Percentiles rank a stretch among this genome's conserved stretches.
Conservation (phyloP, 1,140 invertebrate genomes). For the Drosophila melanica region DNA sequence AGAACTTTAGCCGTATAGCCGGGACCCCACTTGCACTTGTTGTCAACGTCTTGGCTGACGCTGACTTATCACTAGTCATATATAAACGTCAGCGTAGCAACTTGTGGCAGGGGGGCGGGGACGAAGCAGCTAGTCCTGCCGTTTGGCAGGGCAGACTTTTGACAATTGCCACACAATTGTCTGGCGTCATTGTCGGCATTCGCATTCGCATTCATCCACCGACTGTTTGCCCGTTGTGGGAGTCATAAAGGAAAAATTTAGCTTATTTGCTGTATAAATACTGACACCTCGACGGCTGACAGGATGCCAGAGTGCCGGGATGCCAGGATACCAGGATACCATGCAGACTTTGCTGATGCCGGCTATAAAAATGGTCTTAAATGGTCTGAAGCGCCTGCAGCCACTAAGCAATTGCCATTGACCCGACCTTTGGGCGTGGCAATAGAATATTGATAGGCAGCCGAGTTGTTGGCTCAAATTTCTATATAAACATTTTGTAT, state of each 20-base stretch:
- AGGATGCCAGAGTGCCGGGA: constrained; percentile 22
- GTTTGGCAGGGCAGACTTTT: constrained; percentile 65
- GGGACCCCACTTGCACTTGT: constrained; percentile 46
- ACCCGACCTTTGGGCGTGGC: constrained; percentile 2
- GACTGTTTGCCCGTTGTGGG: constrained; percentile 53
- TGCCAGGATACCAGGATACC: constrained; percentile 15
- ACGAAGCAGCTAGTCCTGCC: constrained; percentile 29
- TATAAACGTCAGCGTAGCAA: constrained; percentile 64
- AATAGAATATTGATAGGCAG: constrained; percentile 51
- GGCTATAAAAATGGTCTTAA: constrained; percentile 53
- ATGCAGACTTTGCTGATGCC: constrained; percentile 28
- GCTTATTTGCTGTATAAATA: constrained; percentile 81
- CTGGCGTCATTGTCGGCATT: constrained; percentile 48
- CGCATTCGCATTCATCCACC: constrained; percentile 40
- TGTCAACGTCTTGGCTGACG: constrained; percentile 51
- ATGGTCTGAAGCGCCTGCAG: constrained; percentile 43
- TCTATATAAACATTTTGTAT: constrained; percentile 40
- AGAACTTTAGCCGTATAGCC: constrained; percentile 1
- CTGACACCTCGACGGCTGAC: constrained; percentile 64
- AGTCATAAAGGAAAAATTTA: constrained; percentile 78
- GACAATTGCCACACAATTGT: constrained; percentile 81
- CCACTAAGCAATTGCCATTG: constrained; percentile 46
- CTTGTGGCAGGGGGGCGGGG: neutral
- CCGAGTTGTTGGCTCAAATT: constrained; percentile 42
- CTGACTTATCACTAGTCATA: constrained; percentile 78